Base-by-base conservation (phyloP, 2,797 vertebrate species). In the Mus minutoides region DNA sequence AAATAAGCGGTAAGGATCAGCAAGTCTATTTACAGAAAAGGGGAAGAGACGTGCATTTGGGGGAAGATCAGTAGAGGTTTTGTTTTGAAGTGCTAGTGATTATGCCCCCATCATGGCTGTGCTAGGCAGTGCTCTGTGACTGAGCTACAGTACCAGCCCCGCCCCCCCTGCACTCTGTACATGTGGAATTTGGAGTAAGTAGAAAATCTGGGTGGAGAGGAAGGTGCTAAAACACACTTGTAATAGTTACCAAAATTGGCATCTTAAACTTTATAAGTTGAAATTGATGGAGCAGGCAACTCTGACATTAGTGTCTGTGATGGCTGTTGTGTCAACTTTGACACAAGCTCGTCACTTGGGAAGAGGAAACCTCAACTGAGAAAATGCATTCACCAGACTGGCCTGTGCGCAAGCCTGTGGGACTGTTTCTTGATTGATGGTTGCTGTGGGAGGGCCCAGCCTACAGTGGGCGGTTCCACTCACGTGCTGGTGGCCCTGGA, bases 181-280 rank as follows among this genome's bases (percentile, higher is more conserved):
- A 14, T 9, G 19, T 13, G 22, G 12, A 78, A 37, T 19, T 37
- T 19, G 67, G 67, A 78, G 76, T 90, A 69, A 58, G 52, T 82
- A 90, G 87, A 82, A 86, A 73, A 83, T 52, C 9, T 49, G 6
- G 9, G 8, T 80, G 22, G 43, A 58, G 31, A 90, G 31, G 34
- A 92, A 77, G 34, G 26, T 54, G 64, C 43, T 13, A 49, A 64
- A 86, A 92, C 43, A 86, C 22, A 86, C 22, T 52, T 78, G 7
- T 6, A 86, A 10, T 89, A 62, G 76, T 96, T 82, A 75, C 56
- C 92, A 77, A 4, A 87, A 77, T 77, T 52, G 93, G 16, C 40
- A 56, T 12, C 31, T 89, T 79, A 34, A 54, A 54, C 19, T 29
- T 54, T 75, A 56, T 94, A 34, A 67, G 46, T 94, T 83, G 62